phyloP scores from a whole-genome alignment of 2,888 invertebrate genomes.

The Apodemia hepburni region DNA sequence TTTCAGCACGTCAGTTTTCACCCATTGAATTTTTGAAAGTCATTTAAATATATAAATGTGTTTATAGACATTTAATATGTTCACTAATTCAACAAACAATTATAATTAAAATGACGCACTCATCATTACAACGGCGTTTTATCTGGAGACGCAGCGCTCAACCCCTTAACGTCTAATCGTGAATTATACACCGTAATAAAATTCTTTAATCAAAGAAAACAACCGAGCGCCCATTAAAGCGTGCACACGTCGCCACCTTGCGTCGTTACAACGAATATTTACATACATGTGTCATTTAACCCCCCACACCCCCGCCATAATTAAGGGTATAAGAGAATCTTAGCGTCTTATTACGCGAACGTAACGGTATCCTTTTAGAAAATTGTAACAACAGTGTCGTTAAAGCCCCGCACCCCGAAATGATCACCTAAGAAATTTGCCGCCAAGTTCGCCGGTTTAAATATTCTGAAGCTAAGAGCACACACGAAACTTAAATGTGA shows the following conservation, averaged over 20 bases:
- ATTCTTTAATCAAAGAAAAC: constrained; percentile 81
- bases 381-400: constrained; percentile 75
- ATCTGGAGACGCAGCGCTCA: constrained; percentile 63
- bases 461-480: constrained; percentile 59
- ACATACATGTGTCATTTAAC: constrained; percentile 79
- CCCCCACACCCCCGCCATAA: constrained; percentile 60
- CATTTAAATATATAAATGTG: not conserved
- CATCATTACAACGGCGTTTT: constrained; percentile 71
- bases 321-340: constrained; percentile 79
- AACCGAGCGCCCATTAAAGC: constrained; percentile 73
- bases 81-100: constrained; percentile 47
- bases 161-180: constrained; percentile 77
- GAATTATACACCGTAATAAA: constrained; percentile 78
- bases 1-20: not conserved
- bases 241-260: constrained; percentile 74
- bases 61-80: not conserved
- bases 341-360: constrained; percentile 78
- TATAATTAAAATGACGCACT: constrained; percentile 74
- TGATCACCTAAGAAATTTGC: constrained; percentile 64
- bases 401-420: constrained; percentile 53
- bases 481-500: constrained; percentile 76
- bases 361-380: constrained; percentile 79
- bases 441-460: constrained; percentile 56
- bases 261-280: constrained; percentile 75
- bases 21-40: not conserved